Evolutionary conservation across 2,888 invertebrate genomes (phyloP).

Genomic region (Xestia c-nigrum): DNA sequence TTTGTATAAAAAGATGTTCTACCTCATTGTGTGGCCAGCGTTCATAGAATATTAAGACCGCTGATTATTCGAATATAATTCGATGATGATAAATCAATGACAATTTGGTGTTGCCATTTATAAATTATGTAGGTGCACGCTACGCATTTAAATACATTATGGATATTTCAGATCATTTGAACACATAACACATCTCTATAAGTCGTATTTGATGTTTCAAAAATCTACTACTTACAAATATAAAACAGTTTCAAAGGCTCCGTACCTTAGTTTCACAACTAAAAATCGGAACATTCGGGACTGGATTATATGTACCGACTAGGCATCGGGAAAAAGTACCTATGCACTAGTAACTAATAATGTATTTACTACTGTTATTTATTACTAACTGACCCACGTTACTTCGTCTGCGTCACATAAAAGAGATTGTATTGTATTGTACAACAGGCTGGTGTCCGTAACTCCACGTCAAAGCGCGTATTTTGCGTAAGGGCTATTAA

Average conservation of each 20-base stretch:
- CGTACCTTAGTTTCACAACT: too few species aligned
- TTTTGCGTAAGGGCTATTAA: too few species aligned
- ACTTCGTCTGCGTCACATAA: too few species aligned
- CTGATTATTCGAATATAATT: conserved; percentile 17
- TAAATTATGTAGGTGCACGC: conserved; percentile 3
- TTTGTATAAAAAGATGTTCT: conserved; percentile 4
- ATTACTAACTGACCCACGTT: too few species aligned
- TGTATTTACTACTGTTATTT: too few species aligned
- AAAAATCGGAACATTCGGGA: too few species aligned
- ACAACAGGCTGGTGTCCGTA: too few species aligned
- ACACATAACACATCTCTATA: not conserved
- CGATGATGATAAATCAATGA: conserved; percentile 17
- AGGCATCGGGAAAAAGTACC: too few species aligned
- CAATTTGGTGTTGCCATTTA: conserved; percentile 12
- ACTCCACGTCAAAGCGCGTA: too few species aligned
- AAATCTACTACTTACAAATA: not conserved
- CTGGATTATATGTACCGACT: too few species aligned
- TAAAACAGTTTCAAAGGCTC: not conserved
- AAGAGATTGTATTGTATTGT: too few species aligned
- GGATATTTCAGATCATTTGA: conserved; percentile 8
- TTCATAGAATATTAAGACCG: conserved; percentile 14
- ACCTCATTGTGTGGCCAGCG: conserved; percentile 21
- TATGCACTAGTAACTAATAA: too few species aligned
- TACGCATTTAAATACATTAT: conserved; percentile 16
- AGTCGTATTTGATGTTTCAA: not conserved